Base-by-base conservation (phyloP, 2,888 invertebrate genomes). In the Synergus laeviventris region DNA sequence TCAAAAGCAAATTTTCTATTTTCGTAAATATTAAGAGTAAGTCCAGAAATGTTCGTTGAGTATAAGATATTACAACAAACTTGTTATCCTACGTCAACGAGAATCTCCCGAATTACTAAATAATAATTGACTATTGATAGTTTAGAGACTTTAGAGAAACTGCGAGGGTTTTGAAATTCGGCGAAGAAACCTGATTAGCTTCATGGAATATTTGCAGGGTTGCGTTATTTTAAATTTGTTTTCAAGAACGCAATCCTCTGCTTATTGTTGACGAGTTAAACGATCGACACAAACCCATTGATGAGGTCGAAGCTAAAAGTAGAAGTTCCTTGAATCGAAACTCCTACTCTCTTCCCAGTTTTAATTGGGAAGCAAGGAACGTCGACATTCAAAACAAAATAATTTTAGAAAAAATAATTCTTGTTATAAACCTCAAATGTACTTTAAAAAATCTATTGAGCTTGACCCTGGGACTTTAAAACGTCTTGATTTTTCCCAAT, bases 201-300 rank as follows among this genome's bases (percentile, higher is more conserved):
- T n/a, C n/a, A 8, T 62, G 66, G 38, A 49, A 73, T 59, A 60
- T 39, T 70, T 76, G 42, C 60, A 76, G 75, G 76, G 38, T 73
- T 76, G 45, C 74, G 77, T 79, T 77, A 79, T 61, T 74, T 77
- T 18, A 59, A 62, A 56, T 76, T 61, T 74, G 59, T 66, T 75
- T 60, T 70, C 49, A 45, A 24, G 61, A 56, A 42, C 36, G 45
- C 73, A 76, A 61, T 54, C 18, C 12, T 18, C 36, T 49, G 45
- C 11, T 24, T 66, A 42, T 42, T 66, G 36, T 64, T 62, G 66
- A 5, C 42, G 66, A 66, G 45, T 49, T 49, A 49, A 70, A 70
- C 31, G 49, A 49, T 70, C 70, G 66, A 70, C 31, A 70, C 49
- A 70, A n/a, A 12, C 8, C 45, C 31, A 70, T 42, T 70, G 70